A percentile compares a stretch with the other conserved stretches of the same genome.
Evolutionary conservation across 2,888 invertebrate species (phyloP).

Genomic region (Thera britannica): DNA sequence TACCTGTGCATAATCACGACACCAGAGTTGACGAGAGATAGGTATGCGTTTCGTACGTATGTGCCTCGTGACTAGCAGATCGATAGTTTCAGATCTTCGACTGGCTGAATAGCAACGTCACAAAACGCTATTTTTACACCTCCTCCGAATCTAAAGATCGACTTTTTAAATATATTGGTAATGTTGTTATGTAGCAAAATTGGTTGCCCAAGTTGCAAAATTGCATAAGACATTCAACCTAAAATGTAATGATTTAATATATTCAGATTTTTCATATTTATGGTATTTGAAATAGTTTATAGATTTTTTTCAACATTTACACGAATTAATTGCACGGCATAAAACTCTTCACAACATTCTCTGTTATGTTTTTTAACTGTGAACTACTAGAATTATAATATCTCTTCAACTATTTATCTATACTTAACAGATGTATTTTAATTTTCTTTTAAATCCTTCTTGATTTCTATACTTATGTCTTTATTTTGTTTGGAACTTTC

Average conservation of each 20-base stretch:
- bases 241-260: not conserved
- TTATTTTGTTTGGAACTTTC: slow-evolving; percentile 4
- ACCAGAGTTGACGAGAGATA: slow-evolving; percentile 28
- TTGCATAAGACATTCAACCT: not conserved
- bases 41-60: slow-evolving; percentile 24
- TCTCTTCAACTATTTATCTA: not conserved
- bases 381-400: slow-evolving; percentile 2
- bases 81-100: slow-evolving; percentile 43
- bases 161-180: slow-evolving; percentile 2
- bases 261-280: not conserved
- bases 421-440: not conserved
- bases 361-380: slow-evolving; percentile 11
- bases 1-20: not conserved
- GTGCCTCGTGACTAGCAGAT: slow-evolving; percentile 49
- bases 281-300: not conserved
- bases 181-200: slow-evolving; percentile 2
- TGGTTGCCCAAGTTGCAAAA: not conserved
- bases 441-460: not conserved
- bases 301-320: slow-evolving; percentile 9
- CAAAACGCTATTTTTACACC: slow-evolving; percentile 55
- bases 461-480: not conserved
- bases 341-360: slow-evolving; percentile 16
- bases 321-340: slow-evolving; percentile 24
- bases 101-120: slow-evolving; percentile 74
- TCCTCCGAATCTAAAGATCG: slow-evolving; percentile 31